Evolutionary conservation across 2,113 vertebrate genomes (phyloP).

Genomic region (Chamaea fasciata): DNA sequence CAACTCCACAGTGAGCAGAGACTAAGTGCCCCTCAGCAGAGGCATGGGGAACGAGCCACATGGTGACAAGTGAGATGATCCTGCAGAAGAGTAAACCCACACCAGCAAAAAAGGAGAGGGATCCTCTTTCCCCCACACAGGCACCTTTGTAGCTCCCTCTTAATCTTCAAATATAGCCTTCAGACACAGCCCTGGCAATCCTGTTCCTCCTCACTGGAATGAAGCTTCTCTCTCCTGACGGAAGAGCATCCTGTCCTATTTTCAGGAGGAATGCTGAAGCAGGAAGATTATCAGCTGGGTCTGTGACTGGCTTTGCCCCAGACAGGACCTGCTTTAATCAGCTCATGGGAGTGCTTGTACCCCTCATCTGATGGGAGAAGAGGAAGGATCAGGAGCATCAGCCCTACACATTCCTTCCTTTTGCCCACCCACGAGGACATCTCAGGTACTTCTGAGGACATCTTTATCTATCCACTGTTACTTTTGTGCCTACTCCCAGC

Average conservation of each 20-base stretch:
- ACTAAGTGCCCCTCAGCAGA: not conserved
- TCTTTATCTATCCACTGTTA: not conserved
- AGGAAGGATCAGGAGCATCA: not conserved
- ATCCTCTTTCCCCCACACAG: not conserved
- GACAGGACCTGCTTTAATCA: not conserved
- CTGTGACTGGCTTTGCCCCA: not conserved
- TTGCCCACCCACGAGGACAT: not conserved
- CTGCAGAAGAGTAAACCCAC: not conserved
- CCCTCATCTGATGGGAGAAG: not conserved
- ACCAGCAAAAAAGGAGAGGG: not conserved
- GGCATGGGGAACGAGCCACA: not conserved
- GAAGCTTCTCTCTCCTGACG: not conserved
- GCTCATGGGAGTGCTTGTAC: rapidly evolving
- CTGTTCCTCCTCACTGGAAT: not conserved
- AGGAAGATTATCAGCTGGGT: not conserved
- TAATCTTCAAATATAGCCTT: not conserved
- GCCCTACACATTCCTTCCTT: not conserved
- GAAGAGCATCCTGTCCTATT: not conserved
- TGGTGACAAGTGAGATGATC: not conserved
- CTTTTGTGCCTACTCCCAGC: not conserved
- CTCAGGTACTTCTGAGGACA: not conserved
- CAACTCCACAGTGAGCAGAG: not conserved
- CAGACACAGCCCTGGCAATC: not conserved
- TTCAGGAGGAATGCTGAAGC: not conserved
- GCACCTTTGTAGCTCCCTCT: not conserved